These are phyloP conservation scores for Bryconaethiops microstoma DNA, from an alignment of 2,797 vertebrate genomes.

Conservation along the genomic window DNA sequence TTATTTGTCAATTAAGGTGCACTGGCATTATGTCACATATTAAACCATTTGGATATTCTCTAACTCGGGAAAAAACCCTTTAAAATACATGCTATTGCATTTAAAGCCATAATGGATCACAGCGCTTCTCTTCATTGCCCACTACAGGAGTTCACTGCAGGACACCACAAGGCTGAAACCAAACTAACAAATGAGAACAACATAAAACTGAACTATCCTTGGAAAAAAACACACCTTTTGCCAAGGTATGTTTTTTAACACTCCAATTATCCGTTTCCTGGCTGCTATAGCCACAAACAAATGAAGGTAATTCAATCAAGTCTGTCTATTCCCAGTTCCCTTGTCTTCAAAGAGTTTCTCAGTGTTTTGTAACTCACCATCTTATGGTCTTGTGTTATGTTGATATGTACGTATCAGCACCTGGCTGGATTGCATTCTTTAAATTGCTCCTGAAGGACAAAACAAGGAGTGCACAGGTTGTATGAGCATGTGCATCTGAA, in stretches of 20 bases:
- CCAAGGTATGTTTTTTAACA: constrained; percentile 37
- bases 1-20: constrained; percentile 47
- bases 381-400: background rate
- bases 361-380: constrained; percentile 10
- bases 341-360: constrained; percentile 13
- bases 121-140: background rate
- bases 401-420: background rate
- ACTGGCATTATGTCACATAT: constrained; percentile 43
- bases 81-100: constrained; percentile 21
- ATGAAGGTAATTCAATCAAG: constrained; percentile 35
- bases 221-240: constrained; percentile 8
- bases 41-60: constrained; percentile 36
- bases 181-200: constrained; percentile 31
- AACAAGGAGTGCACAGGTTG: background rate
- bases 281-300: constrained; percentile 39
- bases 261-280: constrained; percentile 35
- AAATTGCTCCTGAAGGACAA: background rate
- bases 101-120: constrained; percentile 9
- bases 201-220: constrained; percentile 39
- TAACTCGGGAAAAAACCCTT: constrained; percentile 17
- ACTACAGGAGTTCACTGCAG: background rate
- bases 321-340: constrained; percentile 28
- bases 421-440: background rate
- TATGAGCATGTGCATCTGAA: no score
- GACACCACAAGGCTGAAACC: constrained; percentile 7